phyloP scores from a whole-genome alignment of 2,888 invertebrate genomes.

The Falcaria lacertinaria region DNA sequence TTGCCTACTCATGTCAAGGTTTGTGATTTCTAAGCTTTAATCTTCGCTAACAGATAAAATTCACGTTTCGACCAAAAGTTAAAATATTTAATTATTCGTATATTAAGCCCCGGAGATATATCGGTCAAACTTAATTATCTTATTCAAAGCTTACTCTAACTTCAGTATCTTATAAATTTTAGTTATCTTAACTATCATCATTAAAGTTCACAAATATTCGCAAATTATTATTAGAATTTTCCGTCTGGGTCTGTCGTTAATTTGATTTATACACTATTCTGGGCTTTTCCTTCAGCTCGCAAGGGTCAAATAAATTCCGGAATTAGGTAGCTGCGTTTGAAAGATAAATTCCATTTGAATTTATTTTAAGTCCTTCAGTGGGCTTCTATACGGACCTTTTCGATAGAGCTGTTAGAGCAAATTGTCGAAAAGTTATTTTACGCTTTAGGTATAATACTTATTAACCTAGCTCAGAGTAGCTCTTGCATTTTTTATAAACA shows the following conservation, averaged over 20 bases:
- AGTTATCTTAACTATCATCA: slow-evolving; percentile 6
- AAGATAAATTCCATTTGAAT: slow-evolving; percentile 39
- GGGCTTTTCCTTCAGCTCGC: slow-evolving; percentile 27
- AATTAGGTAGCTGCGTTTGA: slow-evolving; percentile 50
- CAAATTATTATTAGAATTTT: slow-evolving; percentile 34
- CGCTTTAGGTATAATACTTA: no score
- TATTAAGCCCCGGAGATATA: no score
- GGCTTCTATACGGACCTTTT: background rate
- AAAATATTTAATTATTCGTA: no score
- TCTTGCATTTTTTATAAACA: no score
- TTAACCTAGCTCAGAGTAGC: no score
- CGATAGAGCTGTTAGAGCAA: background rate
- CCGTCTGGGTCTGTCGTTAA: slow-evolving; percentile 39
- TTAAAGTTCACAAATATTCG: slow-evolving; percentile 28
- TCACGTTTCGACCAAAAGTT: background rate
- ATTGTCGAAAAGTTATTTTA: no score
- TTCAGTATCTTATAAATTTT: no score
- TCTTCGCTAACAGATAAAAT: background rate
- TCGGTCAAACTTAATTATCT: no score
- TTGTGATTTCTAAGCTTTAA: background rate
- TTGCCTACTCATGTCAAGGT: background rate
- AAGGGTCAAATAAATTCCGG: slow-evolving; percentile 48
- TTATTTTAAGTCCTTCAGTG: slow-evolving; percentile 13
- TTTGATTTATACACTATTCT: slow-evolving; percentile 45
- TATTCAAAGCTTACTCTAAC: no score